Conservation (phyloP, 2,888 invertebrate genomes). For the Calameuta idolon region DNA sequence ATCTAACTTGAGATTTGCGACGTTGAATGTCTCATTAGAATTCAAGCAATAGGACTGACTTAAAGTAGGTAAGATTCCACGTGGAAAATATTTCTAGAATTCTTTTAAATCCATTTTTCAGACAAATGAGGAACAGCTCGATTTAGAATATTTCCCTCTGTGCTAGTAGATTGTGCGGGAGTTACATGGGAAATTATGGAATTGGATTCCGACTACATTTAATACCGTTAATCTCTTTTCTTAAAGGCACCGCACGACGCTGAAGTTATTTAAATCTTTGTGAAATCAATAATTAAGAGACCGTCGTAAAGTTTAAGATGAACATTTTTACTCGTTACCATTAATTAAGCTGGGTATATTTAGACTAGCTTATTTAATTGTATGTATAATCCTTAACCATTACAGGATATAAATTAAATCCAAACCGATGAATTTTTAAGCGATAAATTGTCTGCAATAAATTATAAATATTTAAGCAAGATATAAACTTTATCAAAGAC, state of each 20-base stretch:
- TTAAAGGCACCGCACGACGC: not conserved
- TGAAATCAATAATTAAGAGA: not conserved
- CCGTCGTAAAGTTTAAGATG: not conserved
- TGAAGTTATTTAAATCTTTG: not conserved
- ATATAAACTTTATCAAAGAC: not conserved
- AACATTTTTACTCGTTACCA: not conserved
- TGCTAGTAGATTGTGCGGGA: not conserved
- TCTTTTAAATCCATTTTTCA: not conserved
- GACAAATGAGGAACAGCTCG: not conserved
- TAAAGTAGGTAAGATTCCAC: not conserved
- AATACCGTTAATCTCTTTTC: not conserved
- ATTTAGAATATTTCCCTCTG: not conserved
- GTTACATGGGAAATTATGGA: not conserved
- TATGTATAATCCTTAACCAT: not conserved
- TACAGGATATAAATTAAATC: not conserved
- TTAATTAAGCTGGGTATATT: not conserved
- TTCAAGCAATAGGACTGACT: not conserved
- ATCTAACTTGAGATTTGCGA: not conserved
- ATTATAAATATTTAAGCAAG: not conserved
- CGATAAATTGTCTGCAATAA: not conserved
- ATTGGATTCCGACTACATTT: not conserved
- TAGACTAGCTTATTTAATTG: not conserved
- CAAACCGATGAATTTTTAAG: not conserved
- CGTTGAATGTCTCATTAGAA: not conserved
- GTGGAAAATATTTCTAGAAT: not conserved